Evolutionary conservation across 2,113 vertebrate genomes (phyloP), one percentile per base, ranked within the genome.

Genomic region (Calonectris borealis): DNA sequence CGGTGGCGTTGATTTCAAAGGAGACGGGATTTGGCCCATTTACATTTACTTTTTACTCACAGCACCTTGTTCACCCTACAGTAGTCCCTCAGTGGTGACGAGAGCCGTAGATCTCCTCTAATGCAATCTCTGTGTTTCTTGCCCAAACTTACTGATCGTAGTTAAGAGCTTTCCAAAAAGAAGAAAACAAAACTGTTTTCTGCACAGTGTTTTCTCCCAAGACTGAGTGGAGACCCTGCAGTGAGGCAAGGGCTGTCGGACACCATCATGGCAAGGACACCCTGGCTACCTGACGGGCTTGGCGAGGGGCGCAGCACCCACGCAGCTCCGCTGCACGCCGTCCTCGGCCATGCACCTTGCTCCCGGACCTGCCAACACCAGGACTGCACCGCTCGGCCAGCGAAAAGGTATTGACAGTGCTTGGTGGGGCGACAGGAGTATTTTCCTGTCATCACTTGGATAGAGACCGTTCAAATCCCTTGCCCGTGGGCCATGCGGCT

Each of bases 401-500:
- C 9, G 1, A 20, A 48, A 36, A 51, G 62, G 68, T 69, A 51
- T 12, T 32, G 55, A 51, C 9, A 2, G 73, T 36, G 34, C 22
- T 10, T 42, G 75, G 26, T 9, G 38, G 16, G 49, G 17, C 9
- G 19, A 13, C 2, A 14, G 16, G 26, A 1, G 5, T 44, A 2
- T 69, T 65, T 19, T 88, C 25, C 46, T 49, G 32, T 38, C 26
- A 6, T 21, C 27, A 2, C 36, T 31, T 29, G 44, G 48, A 16
- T 2, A 0, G 49, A 83, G 38, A 44, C 21, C 1, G 2, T 51
- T 32, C 25, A 11, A 27, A 44, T 21, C 68, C 26, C 49, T 20
- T 12, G 32, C 60, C 11, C 2, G 2, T 0, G 1, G 38, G 44
- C 76, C n/a, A 7, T 0, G 15, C 13, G 22, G 48, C 54, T 54